Conservation (phyloP, 2,113 vertebrate genomes). For the Donacobius atricapilla region DNA sequence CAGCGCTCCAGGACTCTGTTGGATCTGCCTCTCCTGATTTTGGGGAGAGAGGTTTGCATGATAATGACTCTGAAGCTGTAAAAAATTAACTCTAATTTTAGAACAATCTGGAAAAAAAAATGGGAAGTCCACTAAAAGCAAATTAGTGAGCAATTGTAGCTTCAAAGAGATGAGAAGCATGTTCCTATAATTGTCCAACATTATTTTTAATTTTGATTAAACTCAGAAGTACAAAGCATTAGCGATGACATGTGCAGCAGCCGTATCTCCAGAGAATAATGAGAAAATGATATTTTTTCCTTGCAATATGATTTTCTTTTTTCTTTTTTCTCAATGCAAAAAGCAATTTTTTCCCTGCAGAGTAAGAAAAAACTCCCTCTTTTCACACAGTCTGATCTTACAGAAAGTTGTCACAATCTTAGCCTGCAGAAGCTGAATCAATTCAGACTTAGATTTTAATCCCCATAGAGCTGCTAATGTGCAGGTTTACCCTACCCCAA, state of each 20-base stretch:
- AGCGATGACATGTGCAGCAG: conserved; percentile 2
- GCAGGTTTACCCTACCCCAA: neutral
- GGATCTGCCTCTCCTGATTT: neutral
- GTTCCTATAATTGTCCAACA: conserved; percentile 48
- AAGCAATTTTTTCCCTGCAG: neutral
- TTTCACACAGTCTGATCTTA: neutral
- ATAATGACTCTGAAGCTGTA: conserved; percentile 6
- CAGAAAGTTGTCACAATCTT: neutral
- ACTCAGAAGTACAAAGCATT: conserved; percentile 44
- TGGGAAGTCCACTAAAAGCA: conserved; percentile 25
- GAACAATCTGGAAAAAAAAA: neutral
- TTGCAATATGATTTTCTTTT: neutral
- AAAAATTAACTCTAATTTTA: conserved; percentile 53
- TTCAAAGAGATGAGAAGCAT: conserved; percentile 60
- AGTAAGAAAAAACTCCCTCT: neutral
- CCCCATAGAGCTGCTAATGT: neutral
- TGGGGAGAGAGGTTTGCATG: neutral
- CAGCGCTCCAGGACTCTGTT: neutral
- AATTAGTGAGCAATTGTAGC: conserved; percentile 28
- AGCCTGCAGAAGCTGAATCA: neutral
- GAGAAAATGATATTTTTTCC: conserved; percentile 5
- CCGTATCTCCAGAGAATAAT: neutral
- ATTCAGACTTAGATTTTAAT: neutral
- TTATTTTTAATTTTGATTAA: conserved; percentile 60
- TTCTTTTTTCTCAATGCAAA: neutral